A percentile compares a stretch with the other conserved stretches of the same genome.
phyloP scores from a whole-genome alignment of 2,888 invertebrate genomes.

The Chaitophorus viminalis region DNA sequence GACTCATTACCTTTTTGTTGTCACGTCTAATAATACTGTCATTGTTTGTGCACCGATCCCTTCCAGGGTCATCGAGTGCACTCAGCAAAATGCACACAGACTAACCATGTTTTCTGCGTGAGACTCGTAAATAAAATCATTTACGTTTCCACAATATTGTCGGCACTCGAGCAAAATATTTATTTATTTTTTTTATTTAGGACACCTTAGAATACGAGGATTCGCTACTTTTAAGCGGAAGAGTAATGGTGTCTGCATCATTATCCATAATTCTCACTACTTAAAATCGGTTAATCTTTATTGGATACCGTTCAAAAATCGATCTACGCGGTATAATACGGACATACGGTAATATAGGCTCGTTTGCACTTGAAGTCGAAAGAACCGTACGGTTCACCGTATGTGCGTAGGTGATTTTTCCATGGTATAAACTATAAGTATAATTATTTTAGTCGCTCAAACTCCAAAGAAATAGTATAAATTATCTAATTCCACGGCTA shows the following conservation, averaged over 20 bases:
- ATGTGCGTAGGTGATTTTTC: background rate
- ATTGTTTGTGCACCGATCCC: conserved; percentile 16
- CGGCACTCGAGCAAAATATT: background rate
- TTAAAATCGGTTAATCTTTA: background rate
- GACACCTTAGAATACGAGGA: background rate
- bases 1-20: conserved; percentile 35
- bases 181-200: background rate
- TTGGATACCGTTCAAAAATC: background rate
- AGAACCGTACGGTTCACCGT: background rate
- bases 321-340: background rate
- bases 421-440: background rate
- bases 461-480: background rate
- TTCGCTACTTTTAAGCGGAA: background rate
- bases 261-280: background rate
- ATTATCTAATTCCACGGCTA: too few species aligned
- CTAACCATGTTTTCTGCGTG: background rate
- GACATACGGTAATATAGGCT: too few species aligned
- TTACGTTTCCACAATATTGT: background rate
- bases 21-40: conserved; percentile 19
- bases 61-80: background rate
- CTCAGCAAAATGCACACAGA: background rate
- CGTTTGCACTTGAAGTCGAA: background rate
- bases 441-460: background rate
- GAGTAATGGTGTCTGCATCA: background rate
- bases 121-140: background rate